Evolutionary conservation across 2,113 vertebrate species (phyloP).

Genomic region (Grantiella picta): DNA sequence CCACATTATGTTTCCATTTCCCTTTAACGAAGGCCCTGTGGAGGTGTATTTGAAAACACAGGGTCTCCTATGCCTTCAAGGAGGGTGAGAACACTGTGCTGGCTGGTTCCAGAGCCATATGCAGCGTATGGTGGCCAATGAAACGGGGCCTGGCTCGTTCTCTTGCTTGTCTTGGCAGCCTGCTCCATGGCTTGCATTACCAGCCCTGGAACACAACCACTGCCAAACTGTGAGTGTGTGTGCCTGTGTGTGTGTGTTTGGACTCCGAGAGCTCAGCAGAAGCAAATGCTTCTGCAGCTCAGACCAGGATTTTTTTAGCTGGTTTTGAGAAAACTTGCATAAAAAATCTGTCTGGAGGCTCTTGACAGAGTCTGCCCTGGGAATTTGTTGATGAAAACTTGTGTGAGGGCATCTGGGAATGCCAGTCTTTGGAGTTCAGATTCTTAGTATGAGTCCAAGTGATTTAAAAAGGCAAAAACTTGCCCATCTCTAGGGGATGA

Average conservation of each 20-base stretch:
- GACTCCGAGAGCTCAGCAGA: slow-evolving; percentile 63
- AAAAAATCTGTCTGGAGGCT: slow-evolving; percentile 2
- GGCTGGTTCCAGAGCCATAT: slow-evolving; percentile 79
- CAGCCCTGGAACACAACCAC: slow-evolving; percentile 77
- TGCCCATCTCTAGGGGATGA: background rate
- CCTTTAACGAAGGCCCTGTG: slow-evolving; percentile 80
- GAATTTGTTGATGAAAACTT: slow-evolving; percentile 6
- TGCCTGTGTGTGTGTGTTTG: slow-evolving; percentile 57
- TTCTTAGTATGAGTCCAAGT: background rate
- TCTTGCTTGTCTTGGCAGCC: slow-evolving; percentile 83
- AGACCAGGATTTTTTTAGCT: slow-evolving; percentile 57
- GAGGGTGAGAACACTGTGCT: slow-evolving; percentile 80
- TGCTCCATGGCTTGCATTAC: slow-evolving; percentile 78
- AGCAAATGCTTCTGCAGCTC: slow-evolving; percentile 69
- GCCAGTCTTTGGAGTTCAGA: background rate
- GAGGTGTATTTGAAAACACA: slow-evolving; percentile 84
- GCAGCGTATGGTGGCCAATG: slow-evolving; percentile 81
- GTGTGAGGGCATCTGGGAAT: background rate
- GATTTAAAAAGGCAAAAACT: background rate
- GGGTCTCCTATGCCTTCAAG: slow-evolving; percentile 82
- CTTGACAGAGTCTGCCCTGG: background rate
- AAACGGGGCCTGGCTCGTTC: slow-evolving; percentile 77
- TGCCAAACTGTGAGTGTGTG: slow-evolving; percentile 73
- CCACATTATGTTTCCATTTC: slow-evolving; percentile 78
- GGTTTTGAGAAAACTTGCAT: slow-evolving; percentile 32